Percentiles rank a stretch among this genome's conserved stretches.
Evolutionary conservation across 2,888 invertebrate genomes (phyloP).

Genomic region (Tupiocoris notatus): DNA sequence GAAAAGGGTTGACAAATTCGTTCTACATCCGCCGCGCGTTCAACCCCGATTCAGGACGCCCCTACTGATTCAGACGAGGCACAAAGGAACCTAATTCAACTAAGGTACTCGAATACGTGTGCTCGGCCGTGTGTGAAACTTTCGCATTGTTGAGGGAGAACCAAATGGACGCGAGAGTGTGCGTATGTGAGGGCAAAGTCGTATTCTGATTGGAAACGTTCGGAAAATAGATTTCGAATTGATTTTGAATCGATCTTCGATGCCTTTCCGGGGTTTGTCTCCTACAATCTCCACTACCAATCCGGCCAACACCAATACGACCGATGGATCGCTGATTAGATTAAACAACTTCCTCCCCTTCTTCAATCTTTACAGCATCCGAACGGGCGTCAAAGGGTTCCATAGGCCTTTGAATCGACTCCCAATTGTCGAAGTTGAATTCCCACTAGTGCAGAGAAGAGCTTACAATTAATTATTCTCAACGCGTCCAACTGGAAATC

Average conservation of each 20-base stretch:
- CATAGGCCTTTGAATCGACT: not conserved
- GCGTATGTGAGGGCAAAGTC: not conserved
- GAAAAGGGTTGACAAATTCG: not conserved
- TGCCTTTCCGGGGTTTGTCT: not conserved
- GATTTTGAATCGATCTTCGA: not conserved
- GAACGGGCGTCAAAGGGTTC: not conserved
- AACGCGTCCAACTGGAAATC: not conserved
- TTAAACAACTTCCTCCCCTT: not conserved
- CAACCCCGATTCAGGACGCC: not conserved
- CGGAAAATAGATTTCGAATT: not conserved
- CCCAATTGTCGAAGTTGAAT: not conserved
- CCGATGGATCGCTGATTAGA: not conserved
- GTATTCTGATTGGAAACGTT: not conserved
- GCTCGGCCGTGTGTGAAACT: not conserved
- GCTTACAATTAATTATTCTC: not conserved
- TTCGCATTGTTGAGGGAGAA: not conserved
- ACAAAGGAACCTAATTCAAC: not conserved
- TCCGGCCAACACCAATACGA: too few relatives aligned
- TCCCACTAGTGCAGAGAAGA: not conserved
- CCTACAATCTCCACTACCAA: too few relatives aligned
- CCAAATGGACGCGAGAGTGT: not conserved
- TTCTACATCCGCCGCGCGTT: not conserved
- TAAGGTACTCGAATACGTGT: not conserved
- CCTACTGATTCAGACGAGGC: not conserved
- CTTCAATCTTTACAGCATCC: not conserved